Percentiles rank a stretch among this genome's conserved stretches.
Conservation (phyloP, 2,888 invertebrate species). For the Acleris emargana region DNA sequence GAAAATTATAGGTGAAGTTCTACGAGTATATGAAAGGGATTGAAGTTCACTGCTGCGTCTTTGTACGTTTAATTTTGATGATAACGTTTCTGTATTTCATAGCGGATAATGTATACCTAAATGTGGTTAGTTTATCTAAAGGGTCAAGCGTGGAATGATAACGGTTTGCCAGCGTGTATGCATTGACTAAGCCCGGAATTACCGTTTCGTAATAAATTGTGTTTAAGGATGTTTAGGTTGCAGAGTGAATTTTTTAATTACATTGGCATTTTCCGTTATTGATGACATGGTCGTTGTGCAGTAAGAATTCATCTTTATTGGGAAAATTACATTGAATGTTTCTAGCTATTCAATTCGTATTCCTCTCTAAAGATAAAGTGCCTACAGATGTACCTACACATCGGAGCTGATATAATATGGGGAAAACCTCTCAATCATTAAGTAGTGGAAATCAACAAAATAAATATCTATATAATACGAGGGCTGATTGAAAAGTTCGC, state of each 20-base stretch:
- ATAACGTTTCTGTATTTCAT: not conserved
- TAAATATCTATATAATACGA: too few relatives aligned
- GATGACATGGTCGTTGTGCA: too few relatives aligned
- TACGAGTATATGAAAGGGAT: not conserved
- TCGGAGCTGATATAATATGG: too few relatives aligned
- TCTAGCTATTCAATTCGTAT: not conserved
- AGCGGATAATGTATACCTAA: not conserved
- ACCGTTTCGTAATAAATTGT: constrained; percentile 1
- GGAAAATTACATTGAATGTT: constrained; percentile 17
- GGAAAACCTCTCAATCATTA: too few relatives aligned
- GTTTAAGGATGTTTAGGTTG: not conserved
- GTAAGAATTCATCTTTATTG: constrained; percentile 7
- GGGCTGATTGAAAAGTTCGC: too few relatives aligned
- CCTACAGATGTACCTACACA: fast-evolving
- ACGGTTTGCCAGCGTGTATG: not conserved
- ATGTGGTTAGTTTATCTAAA: not conserved
- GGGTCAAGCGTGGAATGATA: not conserved
- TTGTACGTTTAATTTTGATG: not conserved
- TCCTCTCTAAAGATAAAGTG: not conserved
- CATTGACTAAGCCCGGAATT: not conserved
- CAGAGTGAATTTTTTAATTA: not conserved
- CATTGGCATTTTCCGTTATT: not conserved
- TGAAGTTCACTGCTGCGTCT: not conserved
- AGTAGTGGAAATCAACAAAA: too few relatives aligned
- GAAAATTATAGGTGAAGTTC: not conserved